phyloP scores from a whole-genome alignment of 2,113 vertebrate species.

The Heterocephalus glaber region DNA sequence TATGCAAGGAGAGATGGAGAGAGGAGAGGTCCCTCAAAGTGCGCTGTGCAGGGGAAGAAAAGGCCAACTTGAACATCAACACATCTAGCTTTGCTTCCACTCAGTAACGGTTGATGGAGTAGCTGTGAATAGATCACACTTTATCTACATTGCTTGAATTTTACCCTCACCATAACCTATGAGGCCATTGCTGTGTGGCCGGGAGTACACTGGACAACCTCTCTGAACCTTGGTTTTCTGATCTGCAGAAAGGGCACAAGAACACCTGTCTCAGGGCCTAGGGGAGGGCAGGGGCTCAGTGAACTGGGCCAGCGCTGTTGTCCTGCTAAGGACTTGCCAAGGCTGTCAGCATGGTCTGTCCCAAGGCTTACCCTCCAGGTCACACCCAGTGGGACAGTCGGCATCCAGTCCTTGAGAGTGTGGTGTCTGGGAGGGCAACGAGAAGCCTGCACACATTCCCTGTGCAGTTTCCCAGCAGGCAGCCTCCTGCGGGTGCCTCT shows the following conservation, averaged over 20 bases:
- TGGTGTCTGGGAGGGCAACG: background rate
- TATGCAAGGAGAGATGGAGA: background rate
- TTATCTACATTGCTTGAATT: background rate
- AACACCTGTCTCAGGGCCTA: too few species aligned
- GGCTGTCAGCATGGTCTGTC: background rate
- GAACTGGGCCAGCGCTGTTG: background rate
- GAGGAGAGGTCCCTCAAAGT: background rate
- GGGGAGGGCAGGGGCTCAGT: background rate
- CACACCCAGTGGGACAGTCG: background rate
- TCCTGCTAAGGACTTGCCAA: background rate
- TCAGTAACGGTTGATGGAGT: background rate
- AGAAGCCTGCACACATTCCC: background rate
- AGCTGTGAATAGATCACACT: background rate
- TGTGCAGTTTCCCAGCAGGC: too few species aligned
- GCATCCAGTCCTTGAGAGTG: background rate
- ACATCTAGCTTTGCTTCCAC: background rate
- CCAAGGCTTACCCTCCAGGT: background rate
- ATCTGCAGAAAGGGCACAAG: background rate
- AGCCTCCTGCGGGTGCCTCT: too few species aligned
- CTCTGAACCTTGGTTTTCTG: slow-evolving; percentile 10
- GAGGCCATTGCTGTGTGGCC: background rate
- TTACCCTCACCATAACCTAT: background rate
- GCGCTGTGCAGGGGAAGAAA: background rate
- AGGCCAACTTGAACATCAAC: background rate
- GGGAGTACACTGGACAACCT: background rate